Evolutionary conservation across 2,797 vertebrate species (phyloP).

Genomic region (Adelosebastes latens): DNA sequence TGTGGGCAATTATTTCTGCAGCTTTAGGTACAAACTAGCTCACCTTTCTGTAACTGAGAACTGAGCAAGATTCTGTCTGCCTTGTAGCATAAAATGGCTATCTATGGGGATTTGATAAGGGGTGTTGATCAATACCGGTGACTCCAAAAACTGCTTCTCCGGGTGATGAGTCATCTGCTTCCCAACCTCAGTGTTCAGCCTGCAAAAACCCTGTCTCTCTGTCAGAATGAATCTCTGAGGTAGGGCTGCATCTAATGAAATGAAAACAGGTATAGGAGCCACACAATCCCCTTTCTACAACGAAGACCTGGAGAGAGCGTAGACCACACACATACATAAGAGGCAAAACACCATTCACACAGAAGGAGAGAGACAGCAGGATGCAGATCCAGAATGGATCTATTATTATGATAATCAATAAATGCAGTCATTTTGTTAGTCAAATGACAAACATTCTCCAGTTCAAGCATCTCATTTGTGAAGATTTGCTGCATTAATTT

Average conservation of each 20-base stretch:
- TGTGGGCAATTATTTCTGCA: constrained; percentile 46
- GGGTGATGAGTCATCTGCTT: constrained; percentile 1
- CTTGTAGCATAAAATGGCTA: not conserved
- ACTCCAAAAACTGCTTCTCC: not conserved
- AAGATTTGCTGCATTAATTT: not conserved
- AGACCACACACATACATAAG: not conserved
- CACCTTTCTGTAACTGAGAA: constrained; percentile 24
- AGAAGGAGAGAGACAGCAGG: not conserved
- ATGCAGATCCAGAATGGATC: not conserved
- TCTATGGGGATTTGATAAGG: constrained; percentile 5
- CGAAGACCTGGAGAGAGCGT: not conserved
- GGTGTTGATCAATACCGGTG: constrained; percentile 9
- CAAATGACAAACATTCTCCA: not conserved
- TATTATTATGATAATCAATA: not conserved
- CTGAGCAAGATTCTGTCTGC: constrained; percentile 4
- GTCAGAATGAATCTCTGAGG: not conserved
- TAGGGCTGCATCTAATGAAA: not conserved
- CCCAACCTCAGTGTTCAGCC: not conserved
- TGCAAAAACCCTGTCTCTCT: not conserved
- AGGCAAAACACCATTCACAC: not conserved
- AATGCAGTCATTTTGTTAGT: not conserved
- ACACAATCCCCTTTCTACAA: not conserved
- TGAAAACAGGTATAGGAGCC: not conserved
- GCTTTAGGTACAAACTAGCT: constrained; percentile 19
- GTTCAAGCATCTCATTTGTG: not conserved